phyloP scores from a whole-genome alignment of 2,888 invertebrate species.

The Syritta pipiens region DNA sequence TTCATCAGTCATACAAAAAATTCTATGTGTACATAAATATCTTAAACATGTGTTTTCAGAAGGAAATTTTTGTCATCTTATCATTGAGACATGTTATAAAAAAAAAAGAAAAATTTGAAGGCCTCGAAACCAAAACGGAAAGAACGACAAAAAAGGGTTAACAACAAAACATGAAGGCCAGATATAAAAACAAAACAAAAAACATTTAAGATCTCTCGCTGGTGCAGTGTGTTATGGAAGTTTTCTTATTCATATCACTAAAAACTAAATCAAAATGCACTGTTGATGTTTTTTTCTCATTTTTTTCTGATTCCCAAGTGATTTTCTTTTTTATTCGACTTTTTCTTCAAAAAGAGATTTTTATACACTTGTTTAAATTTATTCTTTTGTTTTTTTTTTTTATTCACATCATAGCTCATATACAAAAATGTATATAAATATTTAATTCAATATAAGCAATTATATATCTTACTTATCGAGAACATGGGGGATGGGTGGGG shows the following conservation, averaged over 20 bases:
- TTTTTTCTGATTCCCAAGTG: conserved; percentile 29
- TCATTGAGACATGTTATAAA: conserved; percentile 11
- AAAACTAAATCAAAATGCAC: conserved; percentile 20
- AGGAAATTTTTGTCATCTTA: conserved; percentile 9
- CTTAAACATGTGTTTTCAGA: not conserved
- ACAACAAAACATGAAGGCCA: too few species aligned
- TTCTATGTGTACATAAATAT: conserved; percentile 19
- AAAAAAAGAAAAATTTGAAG: conserved; percentile 6
- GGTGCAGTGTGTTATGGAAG: too few species aligned
- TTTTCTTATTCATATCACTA: conserved; percentile 6
- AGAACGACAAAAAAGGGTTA: too few species aligned
- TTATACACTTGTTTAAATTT: conserved; percentile 39
- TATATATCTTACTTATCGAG: conserved; percentile 64
- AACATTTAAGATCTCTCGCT: too few species aligned
- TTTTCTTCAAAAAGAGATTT: conserved; percentile 43
- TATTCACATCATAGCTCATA: conserved; percentile 69
- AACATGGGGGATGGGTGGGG: conserved; percentile 27
- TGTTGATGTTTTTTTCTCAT: conserved; percentile 22
- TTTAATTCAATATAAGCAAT: conserved; percentile 68
- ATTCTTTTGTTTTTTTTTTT: conserved; percentile 33
- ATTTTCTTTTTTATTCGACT: conserved; percentile 33
- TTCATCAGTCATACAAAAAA: conserved; percentile 58
- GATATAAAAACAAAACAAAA: too few species aligned
- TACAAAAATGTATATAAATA: conserved; percentile 69
- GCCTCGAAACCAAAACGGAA: too few species aligned